Evolutionary conservation across 2,797 vertebrate species (phyloP).

Genomic region (Acanthis flammea): DNA sequence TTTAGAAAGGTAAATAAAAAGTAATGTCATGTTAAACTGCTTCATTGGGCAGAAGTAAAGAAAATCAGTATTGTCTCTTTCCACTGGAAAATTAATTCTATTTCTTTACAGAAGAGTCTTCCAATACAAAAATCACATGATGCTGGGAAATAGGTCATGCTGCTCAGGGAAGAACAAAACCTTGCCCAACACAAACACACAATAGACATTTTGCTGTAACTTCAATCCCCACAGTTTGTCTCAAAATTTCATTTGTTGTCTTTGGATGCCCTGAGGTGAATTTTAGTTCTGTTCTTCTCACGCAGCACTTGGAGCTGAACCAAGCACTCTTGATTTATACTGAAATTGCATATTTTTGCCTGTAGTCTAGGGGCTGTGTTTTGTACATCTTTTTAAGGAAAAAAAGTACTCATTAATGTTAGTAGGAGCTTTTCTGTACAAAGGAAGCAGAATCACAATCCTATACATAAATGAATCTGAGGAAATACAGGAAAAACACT

Average conservation of each 20-base stretch:
- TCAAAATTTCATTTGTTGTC: not conserved
- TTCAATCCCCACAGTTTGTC: not conserved
- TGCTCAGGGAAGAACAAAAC: slow-evolving; percentile 11
- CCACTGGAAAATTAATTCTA: not conserved
- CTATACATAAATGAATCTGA: not conserved
- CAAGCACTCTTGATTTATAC: not conserved
- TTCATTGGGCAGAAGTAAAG: not conserved
- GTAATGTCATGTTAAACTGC: not conserved
- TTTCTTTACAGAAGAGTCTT: slow-evolving; percentile 1
- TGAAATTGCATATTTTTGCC: not conserved
- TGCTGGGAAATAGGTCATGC: slow-evolving; percentile 39
- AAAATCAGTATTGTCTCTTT: not conserved
- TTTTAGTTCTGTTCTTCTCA: not conserved
- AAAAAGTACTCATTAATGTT: not conserved
- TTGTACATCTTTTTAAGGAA: not conserved
- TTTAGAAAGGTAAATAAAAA: not conserved
- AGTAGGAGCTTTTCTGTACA: not conserved
- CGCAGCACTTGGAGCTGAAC: not conserved
- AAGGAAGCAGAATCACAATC: not conserved
- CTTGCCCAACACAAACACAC: not conserved
- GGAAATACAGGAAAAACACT: not conserved
- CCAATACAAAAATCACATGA: slow-evolving; percentile 22
- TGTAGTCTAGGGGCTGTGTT: not conserved
- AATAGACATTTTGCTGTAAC: not conserved
- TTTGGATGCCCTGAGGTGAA: not conserved